These are phyloP conservation scores for Accipiter virgatus DNA, from an alignment of 2,113 vertebrate genomes.

Conservation along the genomic window DNA sequence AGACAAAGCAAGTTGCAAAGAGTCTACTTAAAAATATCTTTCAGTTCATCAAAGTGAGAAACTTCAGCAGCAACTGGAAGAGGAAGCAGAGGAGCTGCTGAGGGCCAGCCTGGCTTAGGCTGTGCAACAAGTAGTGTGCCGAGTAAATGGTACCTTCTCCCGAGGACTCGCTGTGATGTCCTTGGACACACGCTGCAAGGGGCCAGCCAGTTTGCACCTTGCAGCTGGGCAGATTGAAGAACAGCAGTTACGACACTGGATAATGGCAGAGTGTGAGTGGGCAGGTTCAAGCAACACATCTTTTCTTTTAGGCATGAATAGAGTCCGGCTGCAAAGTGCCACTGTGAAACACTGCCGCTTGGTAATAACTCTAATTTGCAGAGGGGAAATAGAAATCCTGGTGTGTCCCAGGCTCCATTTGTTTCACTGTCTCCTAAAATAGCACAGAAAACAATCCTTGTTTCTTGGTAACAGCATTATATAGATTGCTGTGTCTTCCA, in stretches of 20 bases:
- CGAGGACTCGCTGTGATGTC: background rate
- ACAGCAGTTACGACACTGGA: background rate
- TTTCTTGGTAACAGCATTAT: constrained; percentile 35
- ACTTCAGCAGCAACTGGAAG: background rate
- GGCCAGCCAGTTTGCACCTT: background rate
- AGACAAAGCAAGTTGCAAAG: background rate
- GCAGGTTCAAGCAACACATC: background rate
- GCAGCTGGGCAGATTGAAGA: background rate
- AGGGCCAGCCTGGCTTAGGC: background rate
- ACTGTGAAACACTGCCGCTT: background rate
- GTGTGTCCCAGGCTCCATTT: background rate
- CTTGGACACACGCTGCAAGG: background rate
- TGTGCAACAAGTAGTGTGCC: background rate
- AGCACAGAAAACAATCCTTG: constrained; percentile 9
- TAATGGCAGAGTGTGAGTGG: background rate
- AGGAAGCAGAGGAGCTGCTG: background rate
- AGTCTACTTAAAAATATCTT: background rate
- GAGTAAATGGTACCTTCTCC: background rate
- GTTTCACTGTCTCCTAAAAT: constrained; percentile 39
- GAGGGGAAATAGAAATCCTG: constrained; percentile 8
- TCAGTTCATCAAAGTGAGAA: background rate
- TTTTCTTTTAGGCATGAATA: background rate
- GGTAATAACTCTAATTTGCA: constrained; percentile 17
- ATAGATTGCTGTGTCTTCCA: background rate
- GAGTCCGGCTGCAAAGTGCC: background rate